Conservation (phyloP, 2,797 vertebrate genomes). For the Myripristis murdjan region DNA sequence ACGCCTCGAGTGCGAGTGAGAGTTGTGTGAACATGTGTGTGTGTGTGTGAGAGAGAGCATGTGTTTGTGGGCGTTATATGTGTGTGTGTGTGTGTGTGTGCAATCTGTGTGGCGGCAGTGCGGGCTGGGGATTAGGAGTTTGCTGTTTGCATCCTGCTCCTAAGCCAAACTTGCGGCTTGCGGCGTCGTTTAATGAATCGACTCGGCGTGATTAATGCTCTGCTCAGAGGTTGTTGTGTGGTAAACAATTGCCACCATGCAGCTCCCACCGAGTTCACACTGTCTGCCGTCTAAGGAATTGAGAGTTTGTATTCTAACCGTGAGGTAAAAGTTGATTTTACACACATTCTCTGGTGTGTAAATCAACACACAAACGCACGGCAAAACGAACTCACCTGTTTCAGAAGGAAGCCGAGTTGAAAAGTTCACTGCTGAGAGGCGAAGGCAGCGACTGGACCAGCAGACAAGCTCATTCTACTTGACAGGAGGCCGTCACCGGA, state of each 20-base stretch:
- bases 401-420: slow-evolving; percentile 50
- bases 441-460: slow-evolving; percentile 51
- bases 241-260: slow-evolving; percentile 31
- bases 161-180: slow-evolving; percentile 68
- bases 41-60: too few relatives aligned
- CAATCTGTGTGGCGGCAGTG: slow-evolving; percentile 12
- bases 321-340: slow-evolving; percentile 23
- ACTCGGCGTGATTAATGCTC: slow-evolving; percentile 14
- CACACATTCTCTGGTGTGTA: neutral
- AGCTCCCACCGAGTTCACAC: slow-evolving; percentile 39
- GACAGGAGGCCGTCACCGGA: slow-evolving; percentile 7
- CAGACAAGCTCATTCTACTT: slow-evolving; percentile 64
- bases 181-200: slow-evolving; percentile 48
- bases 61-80: too few relatives aligned
- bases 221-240: neutral
- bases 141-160: slow-evolving; percentile 18
- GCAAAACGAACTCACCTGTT: slow-evolving; percentile 72
- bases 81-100: slow-evolving; percentile 12
- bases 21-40: neutral
- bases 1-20: slow-evolving; percentile 12
- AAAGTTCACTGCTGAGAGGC: slow-evolving; percentile 72
- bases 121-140: slow-evolving; percentile 29
- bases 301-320: too few relatives aligned
- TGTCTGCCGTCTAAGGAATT: slow-evolving; percentile 22
- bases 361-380: slow-evolving; percentile 3